Percentiles rank a stretch among this genome's conserved stretches.
These are phyloP conservation scores for Diabrotica undecimpunctata DNA, from an alignment of 1,140 invertebrate species.

Conservation along the genomic window DNA sequence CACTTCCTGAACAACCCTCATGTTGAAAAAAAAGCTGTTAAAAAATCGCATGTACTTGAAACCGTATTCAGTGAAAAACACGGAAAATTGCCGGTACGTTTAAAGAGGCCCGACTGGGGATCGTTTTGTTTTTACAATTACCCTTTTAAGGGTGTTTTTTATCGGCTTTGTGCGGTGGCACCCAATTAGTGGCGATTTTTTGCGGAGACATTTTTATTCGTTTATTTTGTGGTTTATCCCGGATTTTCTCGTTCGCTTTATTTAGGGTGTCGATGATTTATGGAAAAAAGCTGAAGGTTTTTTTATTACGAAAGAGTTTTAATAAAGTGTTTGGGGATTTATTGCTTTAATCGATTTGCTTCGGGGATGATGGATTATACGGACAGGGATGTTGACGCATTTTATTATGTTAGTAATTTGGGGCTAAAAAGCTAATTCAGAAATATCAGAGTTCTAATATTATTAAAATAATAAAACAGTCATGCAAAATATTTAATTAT, in stretches of 20 bases:
- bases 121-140: constrained; percentile 12
- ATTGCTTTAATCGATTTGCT: neutral
- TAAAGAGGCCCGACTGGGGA: neutral
- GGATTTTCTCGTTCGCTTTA: neutral
- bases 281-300: neutral
- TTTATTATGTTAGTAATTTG: too few relatives aligned
- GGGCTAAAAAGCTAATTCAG: too few relatives aligned
- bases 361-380: neutral
- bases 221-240: constrained; percentile 9
- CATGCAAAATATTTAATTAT: too few relatives aligned
- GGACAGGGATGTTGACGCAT: neutral
- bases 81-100: neutral
- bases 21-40: constrained; percentile 14
- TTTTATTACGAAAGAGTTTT: neutral
- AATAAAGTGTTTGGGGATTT: neutral
- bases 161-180: constrained; percentile 9
- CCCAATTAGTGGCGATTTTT: constrained; percentile 14
- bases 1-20: neutral
- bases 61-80: constrained; percentile 4
- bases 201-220: constrained; percentile 7
- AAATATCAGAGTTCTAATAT: too few relatives aligned
- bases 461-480: too few relatives aligned
- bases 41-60: constrained; percentile 11
- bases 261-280: neutral
- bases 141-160: constrained; percentile 15